Base-by-base conservation (phyloP, 2,888 invertebrate species). In the Eurytoma adleriae region DNA sequence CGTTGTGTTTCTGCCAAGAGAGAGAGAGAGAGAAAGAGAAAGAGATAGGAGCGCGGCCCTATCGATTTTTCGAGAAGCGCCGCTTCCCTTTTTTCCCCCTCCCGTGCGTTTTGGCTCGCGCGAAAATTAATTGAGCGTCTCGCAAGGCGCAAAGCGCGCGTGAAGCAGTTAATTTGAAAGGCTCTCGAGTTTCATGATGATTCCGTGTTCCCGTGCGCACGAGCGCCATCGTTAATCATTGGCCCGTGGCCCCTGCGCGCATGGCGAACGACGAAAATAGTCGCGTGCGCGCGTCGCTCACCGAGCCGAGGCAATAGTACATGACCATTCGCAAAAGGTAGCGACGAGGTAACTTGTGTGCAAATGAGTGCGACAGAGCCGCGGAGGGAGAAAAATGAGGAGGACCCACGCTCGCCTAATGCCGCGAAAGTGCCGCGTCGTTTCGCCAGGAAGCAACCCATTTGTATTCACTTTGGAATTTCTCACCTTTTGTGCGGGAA, bases 1-100 rank as follows among this genome's bases (percentile, higher is more conserved):
- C 69, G 52, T 78, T 78, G 67, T 78, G 66, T 82, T 79, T 78
- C 83, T 73, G 80, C 80, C 81, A 79, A 83, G 83, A 83, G 69
- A 14, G 54, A 54, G 54, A 16, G 54, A 54, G 54, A 54, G n/a
- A 16, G 54, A 16, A 16, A 54, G 16, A 30, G 62, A 62, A 14
- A 62, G 13, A 30, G 67, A 1, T 13, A 24, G 50, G 68, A 81
- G 64, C 20, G 1, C 18, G 18, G 40, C 3, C 24, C 56, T 59
- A 72, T 80, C 69, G 72, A 77, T 80, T 77, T 80, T 80, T 77
- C 72, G 70, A 70, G 59, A 61, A 16, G 18, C 7, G n/a, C 30
- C n/a, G 14, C 56, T 64, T 52, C 18, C 20, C 20, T 66, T 57
- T 59, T 59, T 24, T 52, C 40, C 30, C 16, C 61, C 12, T 14